Conservation (phyloP, 2,797 vertebrate genomes). For the Kryptopterus vitreolus region DNA sequence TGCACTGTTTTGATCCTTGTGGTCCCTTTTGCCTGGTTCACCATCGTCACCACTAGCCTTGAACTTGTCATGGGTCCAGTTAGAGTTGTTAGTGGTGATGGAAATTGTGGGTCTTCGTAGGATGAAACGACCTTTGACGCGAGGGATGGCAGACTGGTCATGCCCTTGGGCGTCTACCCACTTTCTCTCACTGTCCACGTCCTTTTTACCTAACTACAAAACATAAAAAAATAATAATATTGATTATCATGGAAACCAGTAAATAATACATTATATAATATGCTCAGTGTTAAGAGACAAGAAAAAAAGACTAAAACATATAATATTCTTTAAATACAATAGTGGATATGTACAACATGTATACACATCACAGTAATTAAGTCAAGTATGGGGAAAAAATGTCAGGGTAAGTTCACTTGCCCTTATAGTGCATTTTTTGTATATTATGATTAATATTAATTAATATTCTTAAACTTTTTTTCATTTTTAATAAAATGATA, state of each 20-base stretch:
- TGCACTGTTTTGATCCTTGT: conserved; percentile 73
- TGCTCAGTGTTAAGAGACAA: background rate
- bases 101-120: conserved; percentile 70
- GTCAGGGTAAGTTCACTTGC: background rate
- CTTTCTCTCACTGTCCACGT: conserved; percentile 80
- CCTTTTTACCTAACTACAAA: conserved; percentile 87
- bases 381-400: background rate
- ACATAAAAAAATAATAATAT: conserved; percentile 1
- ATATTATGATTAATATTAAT: too few relatives aligned
- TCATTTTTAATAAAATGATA: too few relatives aligned
- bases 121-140: conserved; percentile 88
- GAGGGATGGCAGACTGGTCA: conserved; percentile 78
- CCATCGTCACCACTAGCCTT: conserved; percentile 82
- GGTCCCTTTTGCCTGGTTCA: conserved; percentile 79
- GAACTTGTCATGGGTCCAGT: conserved; percentile 91
- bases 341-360: background rate
- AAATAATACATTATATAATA: background rate
- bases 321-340: background rate
- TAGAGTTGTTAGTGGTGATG: conserved; percentile 64
- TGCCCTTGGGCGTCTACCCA: conserved; percentile 79
- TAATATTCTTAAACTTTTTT: too few relatives aligned
- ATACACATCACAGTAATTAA: background rate
- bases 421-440: background rate
- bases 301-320: background rate
- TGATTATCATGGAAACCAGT: background rate